Conservation (phyloP, 1,140 invertebrate genomes). For the Archivesica marissinica region DNA sequence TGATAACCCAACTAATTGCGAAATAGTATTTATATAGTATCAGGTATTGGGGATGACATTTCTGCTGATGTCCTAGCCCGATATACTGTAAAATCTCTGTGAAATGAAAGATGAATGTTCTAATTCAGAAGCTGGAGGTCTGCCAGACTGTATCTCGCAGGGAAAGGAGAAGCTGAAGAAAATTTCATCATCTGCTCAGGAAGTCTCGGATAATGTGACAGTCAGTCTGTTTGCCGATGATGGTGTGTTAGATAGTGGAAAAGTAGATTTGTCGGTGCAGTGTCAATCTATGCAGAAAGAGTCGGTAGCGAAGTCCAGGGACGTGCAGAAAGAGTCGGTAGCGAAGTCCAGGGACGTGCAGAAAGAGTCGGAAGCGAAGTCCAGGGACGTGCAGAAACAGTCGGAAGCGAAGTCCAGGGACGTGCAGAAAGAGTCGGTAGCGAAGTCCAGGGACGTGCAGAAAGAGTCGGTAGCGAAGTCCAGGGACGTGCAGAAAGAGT, state of each 20-base stretch:
- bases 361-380: not conserved
- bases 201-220: not conserved
- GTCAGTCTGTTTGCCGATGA: conserved; percentile 24
- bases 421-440: not conserved
- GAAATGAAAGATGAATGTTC: no score
- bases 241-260: not conserved
- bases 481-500: not conserved
- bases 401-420: not conserved
- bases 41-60: no score
- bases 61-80: no score
- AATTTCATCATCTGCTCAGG: not conserved
- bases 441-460: no score
- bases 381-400: no score
- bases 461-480: not conserved
- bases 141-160: not conserved
- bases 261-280: not conserved
- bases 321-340: not conserved
- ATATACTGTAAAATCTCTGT: no score
- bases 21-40: no score
- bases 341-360: no score
- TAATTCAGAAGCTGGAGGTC: conserved; percentile 14
- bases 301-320: not conserved
- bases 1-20: no score
- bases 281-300: not conserved
- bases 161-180: not conserved